Base-by-base conservation (phyloP, 2,888 invertebrate species). In the Polia nebulosa region DNA sequence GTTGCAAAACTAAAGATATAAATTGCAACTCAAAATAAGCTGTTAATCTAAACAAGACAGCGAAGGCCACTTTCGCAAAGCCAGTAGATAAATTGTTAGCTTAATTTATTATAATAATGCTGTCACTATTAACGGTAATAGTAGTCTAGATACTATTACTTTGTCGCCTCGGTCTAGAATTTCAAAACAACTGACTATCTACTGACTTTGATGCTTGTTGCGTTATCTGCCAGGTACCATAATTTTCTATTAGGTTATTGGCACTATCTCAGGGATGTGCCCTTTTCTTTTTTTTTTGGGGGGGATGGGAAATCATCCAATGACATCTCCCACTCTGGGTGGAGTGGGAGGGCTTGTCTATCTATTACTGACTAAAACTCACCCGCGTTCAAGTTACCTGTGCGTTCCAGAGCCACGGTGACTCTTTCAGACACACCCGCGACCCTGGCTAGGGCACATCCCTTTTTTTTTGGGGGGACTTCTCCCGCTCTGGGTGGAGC, bases 21-120 rank as follows among this genome's bases (percentile, higher is more conserved):
- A 32, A 32, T 20, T 20, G 5, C 13, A 32, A 32, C 17, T 49
- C 20, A 20, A 32, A 36, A 25, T 17, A 36, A 52, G 11, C 44
- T 64, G 45, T 36, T 34, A 51, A 44, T 36, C 36, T 32, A 51
- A 61, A 49, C 66, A 20, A 59, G 39, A 56, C 32, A 47, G n/a
- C 22, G 72, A 72, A 76, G 72, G 76, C n/a, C 51, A 59, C 55
- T 77, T 77, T 76, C 56, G 67, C 45, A 67, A 66, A 56, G n/a
- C 13, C 25, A 13, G 32, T 29, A 44, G 20, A 53, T 60, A 58
- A 57, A 60, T 73, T 52, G 25, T 63, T 67, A 44, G 51, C 20
- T 51, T 59, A 63, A 61, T 61, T 52, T 67, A 77, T 53, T 57
- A 68, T 68, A 63, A 76, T 66, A 58, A 66, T 55, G 36, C 44